These are phyloP conservation scores for Tetranychus piercei DNA, from an alignment of 2,888 invertebrate genomes.

Conservation along the genomic window DNA sequence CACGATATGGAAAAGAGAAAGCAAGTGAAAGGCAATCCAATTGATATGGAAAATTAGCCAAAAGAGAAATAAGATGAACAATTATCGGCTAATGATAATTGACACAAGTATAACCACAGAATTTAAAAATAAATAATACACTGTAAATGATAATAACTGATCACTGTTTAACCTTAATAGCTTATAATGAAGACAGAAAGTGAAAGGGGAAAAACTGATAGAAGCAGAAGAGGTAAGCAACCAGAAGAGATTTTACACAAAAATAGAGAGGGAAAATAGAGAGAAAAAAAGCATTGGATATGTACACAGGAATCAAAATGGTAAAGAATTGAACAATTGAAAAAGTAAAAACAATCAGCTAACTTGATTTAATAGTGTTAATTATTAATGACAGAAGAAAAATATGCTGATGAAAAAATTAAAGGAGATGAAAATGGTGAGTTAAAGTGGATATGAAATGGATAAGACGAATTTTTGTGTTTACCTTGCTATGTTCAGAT, in stretches of 20 bases:
- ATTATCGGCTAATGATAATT: not conserved
- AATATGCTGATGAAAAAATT: not conserved
- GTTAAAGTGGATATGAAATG: not conserved
- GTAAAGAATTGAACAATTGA: not conserved
- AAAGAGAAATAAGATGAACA: not conserved
- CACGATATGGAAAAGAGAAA: not conserved
- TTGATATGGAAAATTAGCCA: not conserved
- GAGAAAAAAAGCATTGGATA: not conserved
- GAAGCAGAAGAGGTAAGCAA: not conserved
- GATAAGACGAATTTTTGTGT: not conserved
- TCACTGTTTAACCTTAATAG: not conserved
- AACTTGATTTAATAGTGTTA: not conserved
- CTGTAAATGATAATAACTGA: not conserved
- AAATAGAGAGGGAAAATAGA: not conserved
- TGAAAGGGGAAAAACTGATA: too few species aligned
- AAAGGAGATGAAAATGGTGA: not conserved
- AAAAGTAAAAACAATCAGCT: not conserved
- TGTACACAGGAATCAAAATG: not conserved
- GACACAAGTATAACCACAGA: not conserved
- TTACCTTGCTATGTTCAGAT: not conserved
- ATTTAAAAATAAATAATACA: not conserved
- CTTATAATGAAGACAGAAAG: not conserved
- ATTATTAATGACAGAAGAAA: not conserved
- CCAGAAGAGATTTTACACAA: not conserved
- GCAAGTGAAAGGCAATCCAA: not conserved